phyloP scores from a whole-genome alignment of 2,113 vertebrate genomes.

The Melanerpes aurifrons region DNA sequence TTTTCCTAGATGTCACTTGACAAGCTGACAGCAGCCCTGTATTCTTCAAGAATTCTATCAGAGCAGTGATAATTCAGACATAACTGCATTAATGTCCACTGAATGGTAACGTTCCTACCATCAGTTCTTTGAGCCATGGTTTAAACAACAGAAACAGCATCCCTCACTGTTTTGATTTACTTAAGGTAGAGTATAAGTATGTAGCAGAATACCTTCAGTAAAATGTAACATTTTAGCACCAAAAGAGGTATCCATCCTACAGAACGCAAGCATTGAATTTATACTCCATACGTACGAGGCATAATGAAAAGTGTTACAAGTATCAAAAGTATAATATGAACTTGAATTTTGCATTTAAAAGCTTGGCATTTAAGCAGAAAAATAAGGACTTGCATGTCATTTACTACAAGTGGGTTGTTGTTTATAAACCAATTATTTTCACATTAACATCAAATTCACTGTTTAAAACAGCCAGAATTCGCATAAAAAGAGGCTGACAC shows the following conservation, averaged over 20 bases:
- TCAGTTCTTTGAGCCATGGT: background rate
- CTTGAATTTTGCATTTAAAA: conserved; percentile 35
- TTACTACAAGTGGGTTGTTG: background rate
- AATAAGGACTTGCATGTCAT: background rate
- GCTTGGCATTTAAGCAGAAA: conserved; percentile 16
- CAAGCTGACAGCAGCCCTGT: background rate
- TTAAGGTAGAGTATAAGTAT: background rate
- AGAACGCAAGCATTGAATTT: background rate
- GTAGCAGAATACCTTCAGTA: background rate
- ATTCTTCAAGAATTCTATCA: background rate
- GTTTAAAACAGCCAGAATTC: conserved; percentile 2
- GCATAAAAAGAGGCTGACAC: conserved; percentile 4
- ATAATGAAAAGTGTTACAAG: background rate
- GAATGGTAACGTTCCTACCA: background rate
- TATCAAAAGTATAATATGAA: conserved; percentile 35
- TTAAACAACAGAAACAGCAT: background rate
- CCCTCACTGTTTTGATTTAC: background rate
- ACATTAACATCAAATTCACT: conserved; percentile 13
- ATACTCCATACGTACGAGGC: background rate
- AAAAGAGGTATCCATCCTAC: background rate
- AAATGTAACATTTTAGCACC: conserved; percentile 34
- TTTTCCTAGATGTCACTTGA: background rate
- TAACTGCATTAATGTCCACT: background rate
- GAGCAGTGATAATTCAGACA: background rate
- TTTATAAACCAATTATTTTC: conserved; percentile 18